Evolutionary conservation across 2,113 vertebrate genomes (phyloP).

Genomic region (Callospermophilus lateralis): DNA sequence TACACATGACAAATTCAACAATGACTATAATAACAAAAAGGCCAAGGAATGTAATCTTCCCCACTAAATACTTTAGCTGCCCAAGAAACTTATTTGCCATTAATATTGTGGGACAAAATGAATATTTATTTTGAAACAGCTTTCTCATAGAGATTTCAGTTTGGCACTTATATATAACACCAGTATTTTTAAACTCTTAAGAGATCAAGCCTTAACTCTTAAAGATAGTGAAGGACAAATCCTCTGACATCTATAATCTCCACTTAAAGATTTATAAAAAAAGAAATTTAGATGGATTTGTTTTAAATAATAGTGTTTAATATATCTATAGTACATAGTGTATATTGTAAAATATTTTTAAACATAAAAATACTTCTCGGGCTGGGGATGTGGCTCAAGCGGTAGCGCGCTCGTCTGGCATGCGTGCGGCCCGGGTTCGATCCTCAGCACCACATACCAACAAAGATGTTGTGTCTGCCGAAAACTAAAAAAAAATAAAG

Average conservation of each 20-base stretch:
- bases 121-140: constrained; percentile 46
- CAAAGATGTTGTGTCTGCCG: too few relatives aligned
- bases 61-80: neutral
- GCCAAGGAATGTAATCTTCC: neutral
- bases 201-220: neutral
- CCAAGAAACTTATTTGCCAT: constrained; percentile 8
- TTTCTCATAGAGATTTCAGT: neutral
- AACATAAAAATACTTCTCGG: neutral
- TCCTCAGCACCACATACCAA: too few relatives aligned
- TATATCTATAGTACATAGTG: neutral
- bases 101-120: neutral
- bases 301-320: neutral
- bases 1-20: neutral
- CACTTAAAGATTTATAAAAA: constrained; percentile 30
- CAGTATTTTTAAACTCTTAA: constrained; percentile 12
- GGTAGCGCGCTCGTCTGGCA: too few relatives aligned
- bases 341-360: neutral
- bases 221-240: neutral
- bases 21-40: neutral
- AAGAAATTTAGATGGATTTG: neutral
- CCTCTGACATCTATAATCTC: constrained; percentile 35
- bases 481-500: too few relatives aligned
- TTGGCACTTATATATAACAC: neutral
- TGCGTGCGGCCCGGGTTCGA: too few relatives aligned
- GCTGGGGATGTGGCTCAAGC: too few relatives aligned